phyloP scores from a whole-genome alignment of 2,888 invertebrate genomes.

The Actias luna region DNA sequence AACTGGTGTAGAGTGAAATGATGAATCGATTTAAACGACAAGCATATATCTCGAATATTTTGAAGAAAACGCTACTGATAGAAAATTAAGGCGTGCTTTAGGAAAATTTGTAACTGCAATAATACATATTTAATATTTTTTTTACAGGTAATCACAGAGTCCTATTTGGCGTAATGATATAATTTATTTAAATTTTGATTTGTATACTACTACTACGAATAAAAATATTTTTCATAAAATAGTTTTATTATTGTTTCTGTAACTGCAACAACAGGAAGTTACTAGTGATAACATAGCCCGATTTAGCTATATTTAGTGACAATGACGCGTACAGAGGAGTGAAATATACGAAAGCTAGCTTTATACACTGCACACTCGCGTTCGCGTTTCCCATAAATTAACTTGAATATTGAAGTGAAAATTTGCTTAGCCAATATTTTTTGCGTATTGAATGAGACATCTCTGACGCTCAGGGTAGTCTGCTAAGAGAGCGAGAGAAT shows the following conservation, averaged over 20 bases:
- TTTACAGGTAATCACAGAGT: constrained; percentile 17
- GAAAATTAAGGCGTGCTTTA: neutral
- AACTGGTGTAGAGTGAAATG: neutral
- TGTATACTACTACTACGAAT: neutral
- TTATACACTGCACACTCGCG: no score
- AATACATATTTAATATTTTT: constrained; percentile 8
- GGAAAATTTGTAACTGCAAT: neutral
- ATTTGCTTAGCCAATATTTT: no score
- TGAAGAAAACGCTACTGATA: constrained; percentile 17
- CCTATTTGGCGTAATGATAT: no score
- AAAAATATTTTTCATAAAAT: neutral
- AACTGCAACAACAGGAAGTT: constrained; percentile 30
- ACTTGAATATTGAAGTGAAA: no score
- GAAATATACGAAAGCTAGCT: no score
- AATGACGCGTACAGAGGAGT: no score
- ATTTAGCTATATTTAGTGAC: neutral
- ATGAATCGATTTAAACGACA: constrained; percentile 16
- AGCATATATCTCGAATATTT: constrained; percentile 20
- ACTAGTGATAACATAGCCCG: constrained; percentile 10
- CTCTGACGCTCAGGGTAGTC: no score
- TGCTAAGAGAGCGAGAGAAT: no score
- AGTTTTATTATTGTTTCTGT: constrained; percentile 26
- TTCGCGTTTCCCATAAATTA: no score
- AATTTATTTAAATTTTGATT: no score
- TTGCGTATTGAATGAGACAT: no score